Evolutionary conservation across 2,797 vertebrate genomes (phyloP), one percentile per base, ranked within the genome.

Genomic region (Danio albolineatus): DNA sequence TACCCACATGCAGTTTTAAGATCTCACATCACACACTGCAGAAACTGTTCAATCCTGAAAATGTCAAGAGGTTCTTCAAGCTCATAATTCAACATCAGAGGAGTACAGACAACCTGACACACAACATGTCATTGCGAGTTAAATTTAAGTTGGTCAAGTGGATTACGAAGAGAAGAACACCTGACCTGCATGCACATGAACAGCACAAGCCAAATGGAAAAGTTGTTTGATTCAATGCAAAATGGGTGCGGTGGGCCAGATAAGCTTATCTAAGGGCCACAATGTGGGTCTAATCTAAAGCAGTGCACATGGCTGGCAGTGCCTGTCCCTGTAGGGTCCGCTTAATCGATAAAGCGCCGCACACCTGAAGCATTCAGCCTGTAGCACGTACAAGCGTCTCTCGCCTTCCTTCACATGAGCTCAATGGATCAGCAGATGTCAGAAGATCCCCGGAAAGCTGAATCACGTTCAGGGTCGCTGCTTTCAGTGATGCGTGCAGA

Each of bases 221-320:
- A 65, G 71, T 76, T 57, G 79, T 10, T 67, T 48, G 54, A 76
- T 21, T 77, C 21, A 56, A 57, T 77, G 73, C 12, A 8, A 60
- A 67, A 67, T 44, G 38, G 60, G 38, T 66, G 53, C 16, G 53
- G 64, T 57, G 61, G 53, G 75, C 41, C 64, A 67, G 79, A 79
- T 70, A 78, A 74, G 79, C 78, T 78, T 75, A 79, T 76, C 70
- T 53, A 71, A 49, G 64, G n/a, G 60, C 38, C 79, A 69, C 71
- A 81, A 43, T 73, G 65, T 56, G 72, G 44, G 48, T 49, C 64
- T 82, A 64, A 84, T 82, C 76, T 84, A n/a, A 36, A 71, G 59
- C 53, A 54, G 43, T 7, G 21, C 76, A 66, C 54, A 44, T 65
- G 76, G 65, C 62, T 72, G 53, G 57, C 57, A 66, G 72, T 13